phyloP scores from a whole-genome alignment of 2,113 vertebrate genomes.

The Poeciliopsis turrubarensis region DNA sequence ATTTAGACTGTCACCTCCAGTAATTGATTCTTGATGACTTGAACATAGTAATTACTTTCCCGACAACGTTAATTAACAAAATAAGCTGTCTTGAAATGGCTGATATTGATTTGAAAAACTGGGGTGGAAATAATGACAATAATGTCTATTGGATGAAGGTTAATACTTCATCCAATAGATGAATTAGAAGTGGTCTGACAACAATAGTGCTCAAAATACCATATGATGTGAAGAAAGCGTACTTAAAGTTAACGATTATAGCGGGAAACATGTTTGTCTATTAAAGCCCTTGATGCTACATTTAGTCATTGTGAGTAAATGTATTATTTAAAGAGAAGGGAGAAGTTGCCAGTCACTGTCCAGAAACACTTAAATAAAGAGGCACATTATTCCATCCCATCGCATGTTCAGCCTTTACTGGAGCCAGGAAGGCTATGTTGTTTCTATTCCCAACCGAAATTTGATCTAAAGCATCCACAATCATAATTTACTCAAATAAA shows the following conservation, averaged over 20 bases:
- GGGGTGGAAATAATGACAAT: constrained; percentile 13
- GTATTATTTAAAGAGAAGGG: constrained; percentile 58
- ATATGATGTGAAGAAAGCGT: neutral
- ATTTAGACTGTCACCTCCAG: neutral
- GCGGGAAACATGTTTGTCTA: neutral
- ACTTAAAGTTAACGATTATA: neutral
- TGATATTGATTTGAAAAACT: constrained; percentile 23
- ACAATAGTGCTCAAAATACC: neutral
- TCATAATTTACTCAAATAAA: constrained; percentile 14
- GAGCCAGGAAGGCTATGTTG: constrained; percentile 33
- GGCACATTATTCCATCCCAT: constrained; percentile 31
- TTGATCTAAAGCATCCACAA: constrained; percentile 19
- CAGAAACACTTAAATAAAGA: constrained; percentile 42
- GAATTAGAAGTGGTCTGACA: neutral
- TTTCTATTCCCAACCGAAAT: constrained; percentile 35
- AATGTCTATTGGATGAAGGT: neutral
- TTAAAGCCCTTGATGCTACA: constrained; percentile 17
- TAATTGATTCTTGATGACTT: constrained; percentile 11
- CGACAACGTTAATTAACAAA: constrained; percentile 10
- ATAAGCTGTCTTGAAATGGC: neutral
- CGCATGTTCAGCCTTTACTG: constrained; percentile 3
- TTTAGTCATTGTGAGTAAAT: constrained; percentile 14
- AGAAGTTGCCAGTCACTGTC: constrained; percentile 28
- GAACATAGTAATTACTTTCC: constrained; percentile 17
- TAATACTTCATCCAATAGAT: neutral